Base-by-base conservation (phyloP, 2,888 invertebrate species). In the Papilio protenor region DNA sequence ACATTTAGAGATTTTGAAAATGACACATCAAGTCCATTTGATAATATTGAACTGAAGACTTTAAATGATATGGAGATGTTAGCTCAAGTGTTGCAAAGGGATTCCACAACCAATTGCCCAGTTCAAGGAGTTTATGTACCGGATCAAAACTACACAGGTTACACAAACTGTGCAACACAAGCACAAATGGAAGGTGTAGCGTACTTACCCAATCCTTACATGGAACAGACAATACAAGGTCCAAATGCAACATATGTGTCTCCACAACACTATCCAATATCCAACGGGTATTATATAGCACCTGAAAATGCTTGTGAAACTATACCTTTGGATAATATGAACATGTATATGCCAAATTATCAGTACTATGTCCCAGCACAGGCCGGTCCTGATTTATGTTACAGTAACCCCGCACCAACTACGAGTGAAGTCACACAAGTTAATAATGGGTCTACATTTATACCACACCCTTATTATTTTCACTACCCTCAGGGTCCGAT, bases 31-130 rank as follows among this genome's bases (percentile, higher is more conserved):
- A 98, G 98, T 89, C 98, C 98, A 0, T 99, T 99, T 92, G 98
- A 99, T 93, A 98, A 97, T 92, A 97, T 98, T 91, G 98, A 98
- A 92, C 90, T 99, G 75, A 98, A 98, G 91, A 98, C 98, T 64
- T 97, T 99, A 79, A 98, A 99, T 92, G 98, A 98, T 87, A 96
- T 98, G 96, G 98, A 98, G 90, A 96, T 98, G 88, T 92, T 99
- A 81, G 98, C 98, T 18, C 97, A 98, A 91, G 98, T 98, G 70
- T 88, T 96, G 80, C 93, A 94, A 81, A 87, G 88, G 77, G 90
- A 90, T 8, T 89, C 92, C 0, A 78, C 85, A 21, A 85, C 87
- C 8, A 91, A 87, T 78, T 89, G 90, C 82, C 84, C 86, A n/a
- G 87, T 87, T 0, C 88, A 86, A 33, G 80, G 83, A 6, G 77